Evolutionary conservation across 2,113 vertebrate species (phyloP).

Genomic region (Halcyon malimbica): DNA sequence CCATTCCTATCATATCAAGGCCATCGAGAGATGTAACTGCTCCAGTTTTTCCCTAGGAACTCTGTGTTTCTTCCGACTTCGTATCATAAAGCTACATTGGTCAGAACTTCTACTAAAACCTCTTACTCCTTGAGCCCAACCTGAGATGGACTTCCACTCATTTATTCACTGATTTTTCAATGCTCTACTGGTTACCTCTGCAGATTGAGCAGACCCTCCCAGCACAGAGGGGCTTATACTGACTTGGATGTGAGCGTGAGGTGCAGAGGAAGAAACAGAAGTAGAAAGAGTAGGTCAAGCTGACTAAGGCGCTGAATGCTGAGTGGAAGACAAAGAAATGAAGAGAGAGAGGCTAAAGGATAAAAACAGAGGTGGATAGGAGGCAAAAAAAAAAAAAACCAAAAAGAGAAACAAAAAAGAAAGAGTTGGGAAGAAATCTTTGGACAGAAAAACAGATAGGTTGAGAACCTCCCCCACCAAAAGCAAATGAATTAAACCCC

Average conservation of each 20-base stretch:
- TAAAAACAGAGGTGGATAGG: not conserved
- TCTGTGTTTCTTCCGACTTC: not conserved
- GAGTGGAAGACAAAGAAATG: not conserved
- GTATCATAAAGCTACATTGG: not conserved
- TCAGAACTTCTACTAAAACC: not conserved
- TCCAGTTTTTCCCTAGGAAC: not conserved
- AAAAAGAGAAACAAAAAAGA: not conserved
- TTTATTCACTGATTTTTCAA: not conserved
- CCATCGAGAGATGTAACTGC: not conserved
- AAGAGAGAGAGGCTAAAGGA: not conserved
- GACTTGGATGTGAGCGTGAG: not conserved
- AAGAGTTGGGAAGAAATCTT: not conserved
- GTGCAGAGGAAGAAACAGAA: not conserved
- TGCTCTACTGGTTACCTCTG: not conserved
- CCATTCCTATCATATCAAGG: not conserved
- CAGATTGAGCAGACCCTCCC: not conserved
- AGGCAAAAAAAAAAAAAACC: not conserved
- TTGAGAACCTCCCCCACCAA: not conserved
- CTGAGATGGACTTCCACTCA: not conserved
- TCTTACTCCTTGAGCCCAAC: not conserved
- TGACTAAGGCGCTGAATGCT: not conserved
- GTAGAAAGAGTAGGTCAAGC: not conserved
- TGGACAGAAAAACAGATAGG: not conserved
- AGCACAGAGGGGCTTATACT: not conserved
- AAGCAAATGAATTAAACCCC: not conserved